Percentiles rank a stretch among this genome's conserved stretches.
phyloP scores from a whole-genome alignment of 2,797 vertebrate species.

The Heliangelus exortis region DNA sequence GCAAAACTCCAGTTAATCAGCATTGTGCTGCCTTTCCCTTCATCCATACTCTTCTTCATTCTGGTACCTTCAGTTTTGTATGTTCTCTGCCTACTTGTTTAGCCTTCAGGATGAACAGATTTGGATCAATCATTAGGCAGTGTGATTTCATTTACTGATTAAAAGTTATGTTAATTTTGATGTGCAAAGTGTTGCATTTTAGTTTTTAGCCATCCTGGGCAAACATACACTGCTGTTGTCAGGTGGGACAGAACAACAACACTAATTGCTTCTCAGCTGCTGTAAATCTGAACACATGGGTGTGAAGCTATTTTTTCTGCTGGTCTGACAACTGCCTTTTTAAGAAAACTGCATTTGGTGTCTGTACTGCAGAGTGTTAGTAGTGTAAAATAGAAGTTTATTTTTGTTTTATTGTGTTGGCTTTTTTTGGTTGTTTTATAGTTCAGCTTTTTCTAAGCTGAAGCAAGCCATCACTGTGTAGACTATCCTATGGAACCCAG shows the following conservation, averaged over 20 bases:
- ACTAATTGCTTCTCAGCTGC: not conserved
- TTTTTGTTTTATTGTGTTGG: not conserved
- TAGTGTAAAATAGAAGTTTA: not conserved
- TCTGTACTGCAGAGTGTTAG: not conserved
- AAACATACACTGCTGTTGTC: rapidly evolving
- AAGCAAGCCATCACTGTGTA: not conserved
- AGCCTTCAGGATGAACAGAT: not conserved
- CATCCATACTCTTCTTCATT: not conserved
- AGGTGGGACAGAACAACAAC: not conserved
- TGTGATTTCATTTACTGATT: not conserved
- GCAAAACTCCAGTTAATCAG: not conserved
- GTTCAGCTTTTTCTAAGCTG: not conserved
- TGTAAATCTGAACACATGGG: not conserved
- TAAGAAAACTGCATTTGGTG: not conserved
- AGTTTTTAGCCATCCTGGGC: rapidly evolving
- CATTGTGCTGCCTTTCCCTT: not conserved
- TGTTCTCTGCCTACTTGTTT: not conserved
- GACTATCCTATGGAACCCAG: not conserved
- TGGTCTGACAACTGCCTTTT: not conserved
- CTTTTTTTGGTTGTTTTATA: not conserved
- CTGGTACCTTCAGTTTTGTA: not conserved
- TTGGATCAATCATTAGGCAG: not conserved
- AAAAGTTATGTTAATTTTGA: not conserved
- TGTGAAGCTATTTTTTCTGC: not conserved
- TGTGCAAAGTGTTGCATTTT: rapidly evolving